phyloP scores from a whole-genome alignment of 1,140 invertebrate genomes.

The Arctopsyche grandis region DNA sequence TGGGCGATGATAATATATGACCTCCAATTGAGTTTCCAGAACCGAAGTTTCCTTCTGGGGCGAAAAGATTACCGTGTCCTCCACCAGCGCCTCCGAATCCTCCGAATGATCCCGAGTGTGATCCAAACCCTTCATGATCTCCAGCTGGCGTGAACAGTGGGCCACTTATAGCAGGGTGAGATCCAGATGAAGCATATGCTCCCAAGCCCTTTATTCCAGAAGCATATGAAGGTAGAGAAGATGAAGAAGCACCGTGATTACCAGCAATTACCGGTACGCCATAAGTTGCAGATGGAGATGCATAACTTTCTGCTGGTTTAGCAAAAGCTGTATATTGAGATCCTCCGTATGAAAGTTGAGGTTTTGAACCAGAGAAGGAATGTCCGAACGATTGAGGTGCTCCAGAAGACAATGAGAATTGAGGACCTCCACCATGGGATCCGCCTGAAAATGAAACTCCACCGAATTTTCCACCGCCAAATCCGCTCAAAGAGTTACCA shows the following conservation, averaged over 20 bases:
- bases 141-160: constrained; percentile 41
- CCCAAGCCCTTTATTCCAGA: constrained; percentile 48
- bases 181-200: constrained; percentile 46
- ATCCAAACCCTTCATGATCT: constrained; percentile 32
- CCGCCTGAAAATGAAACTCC: constrained; percentile 33
- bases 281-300: constrained; percentile 32
- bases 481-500: not conserved
- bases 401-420: constrained; percentile 27
- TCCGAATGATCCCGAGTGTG: constrained; percentile 42
- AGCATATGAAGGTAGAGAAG: constrained; percentile 51
- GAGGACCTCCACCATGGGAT: constrained; percentile 13
- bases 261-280: constrained; percentile 1
- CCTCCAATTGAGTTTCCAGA: not conserved
- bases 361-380: constrained; percentile 31
- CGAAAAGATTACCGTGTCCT: not conserved
- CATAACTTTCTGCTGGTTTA: constrained; percentile 41
- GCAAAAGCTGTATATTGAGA: constrained; percentile 36
- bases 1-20: not conserved
- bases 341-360: constrained; percentile 46
- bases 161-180: constrained; percentile 17
- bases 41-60: not conserved
- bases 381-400: constrained; percentile 48
- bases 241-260: not conserved
- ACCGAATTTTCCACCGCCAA: not conserved
- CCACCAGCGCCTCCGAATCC: not conserved